Conservation (phyloP, 2,888 invertebrate genomes). For the Platerodrilus igneus region DNA sequence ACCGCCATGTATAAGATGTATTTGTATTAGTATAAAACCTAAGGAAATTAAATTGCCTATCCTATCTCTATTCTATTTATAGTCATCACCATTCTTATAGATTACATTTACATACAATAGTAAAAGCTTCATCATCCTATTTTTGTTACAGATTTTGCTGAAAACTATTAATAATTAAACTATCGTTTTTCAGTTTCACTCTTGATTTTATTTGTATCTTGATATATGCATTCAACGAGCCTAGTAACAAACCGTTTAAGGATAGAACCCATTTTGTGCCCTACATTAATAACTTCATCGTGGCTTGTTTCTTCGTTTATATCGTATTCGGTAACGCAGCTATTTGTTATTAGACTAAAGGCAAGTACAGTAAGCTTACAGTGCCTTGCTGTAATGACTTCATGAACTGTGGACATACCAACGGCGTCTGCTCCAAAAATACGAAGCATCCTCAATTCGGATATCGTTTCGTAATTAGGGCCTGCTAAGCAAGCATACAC, state of each 20-base stretch:
- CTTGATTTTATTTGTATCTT: slow-evolving; percentile 9
- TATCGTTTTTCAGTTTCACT: no score
- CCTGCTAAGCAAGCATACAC: slow-evolving; percentile 94
- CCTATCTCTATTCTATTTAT: no score
- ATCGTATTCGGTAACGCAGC: slow-evolving; percentile 78
- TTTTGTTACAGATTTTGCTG: no score
- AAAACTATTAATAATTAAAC: no score
- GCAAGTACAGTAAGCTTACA: slow-evolving; percentile 88
- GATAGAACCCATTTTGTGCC: slow-evolving; percentile 62
- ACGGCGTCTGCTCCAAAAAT: slow-evolving; percentile 83
- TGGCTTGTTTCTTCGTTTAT: slow-evolving; percentile 73
- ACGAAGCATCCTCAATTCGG: slow-evolving; percentile 80
- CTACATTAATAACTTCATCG: slow-evolving; percentile 82
- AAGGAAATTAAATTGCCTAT: no score
- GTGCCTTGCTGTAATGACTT: slow-evolving; percentile 85
- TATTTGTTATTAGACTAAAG: slow-evolving; percentile 92
- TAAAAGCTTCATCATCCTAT: no score
- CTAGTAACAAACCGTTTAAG: slow-evolving; percentile 63
- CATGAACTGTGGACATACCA: slow-evolving; percentile 75
- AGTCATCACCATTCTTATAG: no score
- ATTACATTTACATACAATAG: no score
- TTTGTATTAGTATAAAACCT: no score
- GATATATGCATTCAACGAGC: slow-evolving; percentile 51
- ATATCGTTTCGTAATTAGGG: slow-evolving; percentile 93
- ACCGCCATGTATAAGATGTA: no score